These are phyloP conservation scores for Phrynocephalus guinanensis DNA, from an alignment of 2,797 vertebrate genomes.

Conservation along the genomic window DNA sequence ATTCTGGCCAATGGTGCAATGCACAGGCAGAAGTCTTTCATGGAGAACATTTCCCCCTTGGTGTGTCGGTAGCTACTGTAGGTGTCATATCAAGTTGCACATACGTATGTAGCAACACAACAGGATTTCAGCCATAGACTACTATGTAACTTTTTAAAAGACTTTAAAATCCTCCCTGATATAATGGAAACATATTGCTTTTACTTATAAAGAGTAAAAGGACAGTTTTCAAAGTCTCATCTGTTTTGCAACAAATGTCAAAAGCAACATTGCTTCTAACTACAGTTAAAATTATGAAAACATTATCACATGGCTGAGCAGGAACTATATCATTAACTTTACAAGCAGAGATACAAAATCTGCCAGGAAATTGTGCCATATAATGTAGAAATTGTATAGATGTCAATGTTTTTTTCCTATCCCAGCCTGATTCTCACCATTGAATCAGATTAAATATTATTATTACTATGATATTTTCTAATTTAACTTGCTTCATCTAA, in stretches of 20 bases:
- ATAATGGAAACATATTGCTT: neutral
- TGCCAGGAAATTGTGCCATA: neutral
- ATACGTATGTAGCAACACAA: no score
- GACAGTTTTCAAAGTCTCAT: neutral
- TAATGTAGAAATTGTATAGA: neutral
- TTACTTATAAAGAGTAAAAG: neutral
- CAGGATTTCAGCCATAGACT: neutral
- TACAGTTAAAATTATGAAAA: neutral
- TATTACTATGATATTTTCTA: no score
- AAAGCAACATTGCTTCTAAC: neutral
- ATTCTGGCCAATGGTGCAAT: no score
- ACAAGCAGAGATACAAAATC: neutral
- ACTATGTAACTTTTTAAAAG: neutral
- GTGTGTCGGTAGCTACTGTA: no score
- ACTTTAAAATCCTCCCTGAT: neutral
- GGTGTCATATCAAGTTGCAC: no score
- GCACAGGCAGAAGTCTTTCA: no score
- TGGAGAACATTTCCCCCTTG: no score
- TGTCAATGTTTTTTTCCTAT: neutral
- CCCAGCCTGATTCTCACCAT: no score
- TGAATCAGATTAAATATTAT: no score
- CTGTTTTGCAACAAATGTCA: constrained; percentile 15
- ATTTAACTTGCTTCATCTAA: no score
- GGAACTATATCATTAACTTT: neutral
- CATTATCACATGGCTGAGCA: neutral